phyloP scores from a whole-genome alignment of 2,113 vertebrate genomes.

The Onychorhynchus coronatus region DNA sequence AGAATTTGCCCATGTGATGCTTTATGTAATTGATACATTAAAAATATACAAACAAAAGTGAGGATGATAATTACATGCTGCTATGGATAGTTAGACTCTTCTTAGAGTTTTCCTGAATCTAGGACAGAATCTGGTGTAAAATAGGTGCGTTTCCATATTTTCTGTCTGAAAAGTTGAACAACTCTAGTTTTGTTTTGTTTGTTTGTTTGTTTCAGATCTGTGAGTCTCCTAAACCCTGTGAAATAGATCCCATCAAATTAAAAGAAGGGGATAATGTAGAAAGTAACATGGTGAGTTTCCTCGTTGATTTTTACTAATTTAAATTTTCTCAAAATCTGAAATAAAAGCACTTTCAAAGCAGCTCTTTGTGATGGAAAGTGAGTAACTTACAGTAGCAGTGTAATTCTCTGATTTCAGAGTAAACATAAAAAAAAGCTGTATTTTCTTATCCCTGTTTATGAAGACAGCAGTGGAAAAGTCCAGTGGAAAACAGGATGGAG shows the following conservation, averaged over 20 bases:
- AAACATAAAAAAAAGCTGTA: not conserved
- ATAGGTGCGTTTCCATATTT: not conserved
- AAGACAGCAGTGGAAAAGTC: not conserved
- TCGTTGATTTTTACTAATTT: not conserved
- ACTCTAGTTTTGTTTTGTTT: not conserved
- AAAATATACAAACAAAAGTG: not conserved
- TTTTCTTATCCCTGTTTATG: not conserved
- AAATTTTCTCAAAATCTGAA: not conserved
- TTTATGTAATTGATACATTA: not conserved
- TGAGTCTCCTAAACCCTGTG: constrained; percentile 93
- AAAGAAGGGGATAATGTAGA: constrained; percentile 95
- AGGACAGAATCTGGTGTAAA: not conserved
- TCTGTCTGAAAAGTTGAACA: not conserved
- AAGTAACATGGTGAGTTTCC: constrained; percentile 85
- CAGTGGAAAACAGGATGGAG: fast-evolving
- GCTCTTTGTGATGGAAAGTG: not conserved
- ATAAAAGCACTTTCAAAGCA: not conserved
- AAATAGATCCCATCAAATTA: constrained; percentile 93
- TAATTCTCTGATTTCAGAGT: not conserved
- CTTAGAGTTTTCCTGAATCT: not conserved
- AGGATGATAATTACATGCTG: not conserved
- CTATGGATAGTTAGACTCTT: not conserved
- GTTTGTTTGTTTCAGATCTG: constrained; percentile 82
- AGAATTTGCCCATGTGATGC: not conserved
- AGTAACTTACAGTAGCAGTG: not conserved